Evolutionary conservation across 2,888 invertebrate species (phyloP).

Genomic region (Artemia sp.): DNA sequence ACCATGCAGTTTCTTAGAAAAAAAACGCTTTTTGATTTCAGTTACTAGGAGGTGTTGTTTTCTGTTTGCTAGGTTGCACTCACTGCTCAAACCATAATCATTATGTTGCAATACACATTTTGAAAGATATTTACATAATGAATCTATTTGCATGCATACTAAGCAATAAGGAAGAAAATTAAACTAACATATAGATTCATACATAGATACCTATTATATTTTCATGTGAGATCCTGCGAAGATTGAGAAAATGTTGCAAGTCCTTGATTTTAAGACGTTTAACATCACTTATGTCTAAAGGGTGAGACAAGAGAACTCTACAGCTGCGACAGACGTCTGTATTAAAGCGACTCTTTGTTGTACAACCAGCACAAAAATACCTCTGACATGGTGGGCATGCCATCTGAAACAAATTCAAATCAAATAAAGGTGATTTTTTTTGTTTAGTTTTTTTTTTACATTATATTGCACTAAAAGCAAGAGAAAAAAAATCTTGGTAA

Average conservation of each 20-base stretch:
- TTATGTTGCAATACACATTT: too few species aligned
- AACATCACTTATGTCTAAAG: constrained; percentile 34
- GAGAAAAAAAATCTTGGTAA: too few species aligned
- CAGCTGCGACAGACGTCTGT: constrained; percentile 32
- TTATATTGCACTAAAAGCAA: too few species aligned
- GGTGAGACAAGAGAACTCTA: constrained; percentile 35
- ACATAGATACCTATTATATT: not conserved
- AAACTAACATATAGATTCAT: not conserved
- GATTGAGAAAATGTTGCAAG: constrained; percentile 53
- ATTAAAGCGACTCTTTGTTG: not conserved
- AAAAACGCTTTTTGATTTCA: too few species aligned
- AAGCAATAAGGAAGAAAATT: too few species aligned
- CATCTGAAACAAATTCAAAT: constrained; percentile 4
- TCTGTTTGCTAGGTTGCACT: too few species aligned
- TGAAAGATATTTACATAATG: too few species aligned
- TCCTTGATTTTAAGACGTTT: constrained; percentile 48
- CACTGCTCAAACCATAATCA: too few species aligned
- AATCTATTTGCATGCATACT: too few species aligned
- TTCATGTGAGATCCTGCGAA: not conserved
- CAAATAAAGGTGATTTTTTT: not conserved
- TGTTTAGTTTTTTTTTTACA: too few species aligned
- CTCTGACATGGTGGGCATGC: constrained; percentile 13
- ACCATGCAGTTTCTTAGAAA: too few species aligned
- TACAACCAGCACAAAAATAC: constrained; percentile 6
- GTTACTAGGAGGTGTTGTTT: too few species aligned